Evolutionary conservation across 92 coral and sea anemone genomes (phyloP).

Genomic region (Parazoanthus swiftii): DNA sequence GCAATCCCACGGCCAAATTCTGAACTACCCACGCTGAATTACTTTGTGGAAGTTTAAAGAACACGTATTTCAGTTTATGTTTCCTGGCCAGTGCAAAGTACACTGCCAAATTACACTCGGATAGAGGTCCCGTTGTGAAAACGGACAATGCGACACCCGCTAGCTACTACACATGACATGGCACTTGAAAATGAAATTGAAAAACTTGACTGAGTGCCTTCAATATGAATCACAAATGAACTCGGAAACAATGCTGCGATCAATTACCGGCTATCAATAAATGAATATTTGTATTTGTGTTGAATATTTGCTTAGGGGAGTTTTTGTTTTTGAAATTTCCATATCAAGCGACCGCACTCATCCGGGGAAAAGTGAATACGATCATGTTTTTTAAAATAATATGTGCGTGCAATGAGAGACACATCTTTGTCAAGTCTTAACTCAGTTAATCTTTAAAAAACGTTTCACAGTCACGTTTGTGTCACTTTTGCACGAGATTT

Average conservation of each 20-base stretch:
- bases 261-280: constrained; percentile 29
- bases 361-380: background rate
- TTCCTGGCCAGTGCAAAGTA: background rate
- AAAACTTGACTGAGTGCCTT: background rate
- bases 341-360: background rate
- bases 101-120: background rate
- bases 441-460: too few relatives aligned
- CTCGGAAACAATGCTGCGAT: constrained; percentile 4
- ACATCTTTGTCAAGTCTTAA: background rate
- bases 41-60: background rate
- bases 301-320: constrained; percentile 42
- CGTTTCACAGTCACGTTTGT: background rate
- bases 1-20: background rate
- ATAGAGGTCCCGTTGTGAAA: background rate
- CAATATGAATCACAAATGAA: constrained; percentile 31
- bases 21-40: background rate
- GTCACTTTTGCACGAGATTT: background rate
- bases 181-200: background rate
- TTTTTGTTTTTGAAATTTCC: constrained; percentile 20
- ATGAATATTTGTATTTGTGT: constrained; percentile 24
- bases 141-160: background rate
- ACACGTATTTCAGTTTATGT: background rate
- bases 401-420: background rate
- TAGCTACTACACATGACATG: background rate
- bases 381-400: background rate